Evolutionary conservation across 2,113 vertebrate species (phyloP).

Genomic region (Tyrannus savana): DNA sequence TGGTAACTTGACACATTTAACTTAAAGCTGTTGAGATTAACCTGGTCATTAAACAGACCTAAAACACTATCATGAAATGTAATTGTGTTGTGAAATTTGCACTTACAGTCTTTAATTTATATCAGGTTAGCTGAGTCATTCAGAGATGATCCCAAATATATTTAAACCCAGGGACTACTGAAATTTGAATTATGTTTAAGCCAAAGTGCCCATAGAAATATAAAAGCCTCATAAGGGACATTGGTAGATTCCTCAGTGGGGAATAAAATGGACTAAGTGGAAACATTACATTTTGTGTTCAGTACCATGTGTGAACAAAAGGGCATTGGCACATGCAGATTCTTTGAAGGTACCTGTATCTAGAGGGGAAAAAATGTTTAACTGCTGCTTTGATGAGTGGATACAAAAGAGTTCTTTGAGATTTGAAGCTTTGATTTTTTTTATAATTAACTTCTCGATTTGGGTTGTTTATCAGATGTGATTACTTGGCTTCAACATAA

Average conservation of each 20-base stretch:
- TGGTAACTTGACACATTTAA: neutral
- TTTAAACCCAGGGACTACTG: neutral
- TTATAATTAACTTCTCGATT: neutral
- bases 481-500: neutral
- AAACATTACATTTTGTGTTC: neutral
- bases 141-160: conserved; percentile 12
- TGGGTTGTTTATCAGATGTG: neutral
- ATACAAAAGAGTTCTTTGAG: neutral
- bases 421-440: neutral
- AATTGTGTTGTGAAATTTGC: conserved; percentile 10
- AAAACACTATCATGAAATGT: neutral
- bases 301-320: neutral
- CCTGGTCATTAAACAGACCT: neutral
- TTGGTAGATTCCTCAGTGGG: neutral
- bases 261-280: neutral
- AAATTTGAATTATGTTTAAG: neutral
- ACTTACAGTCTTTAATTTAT: neutral
- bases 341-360: neutral
- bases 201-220: neutral
- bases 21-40: neutral
- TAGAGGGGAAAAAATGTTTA: neutral
- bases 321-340: neutral
- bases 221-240: neutral
- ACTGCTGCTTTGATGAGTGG: neutral
- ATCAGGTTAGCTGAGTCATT: neutral